Base-by-base conservation (phyloP, 2,113 vertebrate genomes). In the Triplophysa rosa region DNA sequence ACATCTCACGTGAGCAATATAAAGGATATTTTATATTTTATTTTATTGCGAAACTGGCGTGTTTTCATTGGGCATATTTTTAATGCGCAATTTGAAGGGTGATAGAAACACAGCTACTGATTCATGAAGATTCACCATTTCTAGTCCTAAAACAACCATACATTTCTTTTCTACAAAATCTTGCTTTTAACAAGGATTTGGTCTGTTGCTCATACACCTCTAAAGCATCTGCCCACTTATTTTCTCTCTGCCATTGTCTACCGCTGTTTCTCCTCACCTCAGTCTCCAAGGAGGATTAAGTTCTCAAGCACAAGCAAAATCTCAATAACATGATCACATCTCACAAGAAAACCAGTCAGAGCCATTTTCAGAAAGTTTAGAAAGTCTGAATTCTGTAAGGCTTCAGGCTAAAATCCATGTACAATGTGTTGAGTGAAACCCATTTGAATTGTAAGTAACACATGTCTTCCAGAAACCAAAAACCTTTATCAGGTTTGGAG, bases 171-270 rank as follows among this genome's bases (percentile, higher is more conserved):
- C 87, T 87, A 74, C 67, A 87, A 72, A 85, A 78, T 80, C 85
- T 45, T 87, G 85, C 89, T 90, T 90, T 72, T 91, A 89, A 90
- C 86, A 92, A 78, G 67, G 71, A 84, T 83, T 75, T 87, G 80
- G 83, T 87, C 81, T 73, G 73, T 47, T 80, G 79, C 64, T 85
- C 84, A 77, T 87, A 66, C 87, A 87, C 68, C 87, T 89, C 9
- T 47, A 45, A 77, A 88, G 83, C 91, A 92, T 78, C 86, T 92
- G 78, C 84, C 89, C 64, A 79, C 70, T 77, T 80, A 10, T 26
- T 59, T 66, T 84, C 90, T 87, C 84, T 13, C 8, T 56, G 62
- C 19, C 40, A 7, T n/a, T 40, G 9, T n/a, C n/a, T 21, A 33
- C 63, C 16, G 12, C 26, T n/a, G 14, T 8, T 10, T 56, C 8